These are phyloP conservation scores for Setipinna tenuifilis DNA, from an alignment of 2,797 vertebrate species.

Conservation along the genomic window DNA sequence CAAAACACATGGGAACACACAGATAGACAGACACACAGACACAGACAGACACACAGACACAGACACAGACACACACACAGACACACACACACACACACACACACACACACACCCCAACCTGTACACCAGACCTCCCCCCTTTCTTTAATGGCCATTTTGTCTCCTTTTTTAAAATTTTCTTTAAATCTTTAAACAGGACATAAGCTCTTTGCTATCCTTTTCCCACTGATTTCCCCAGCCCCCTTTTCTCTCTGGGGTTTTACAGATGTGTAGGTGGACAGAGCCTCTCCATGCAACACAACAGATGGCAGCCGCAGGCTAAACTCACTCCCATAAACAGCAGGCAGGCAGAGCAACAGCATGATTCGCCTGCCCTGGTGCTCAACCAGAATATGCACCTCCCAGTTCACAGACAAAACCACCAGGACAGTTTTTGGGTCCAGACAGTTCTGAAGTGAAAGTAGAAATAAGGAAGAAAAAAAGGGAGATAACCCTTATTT, in stretches of 20 bases:
- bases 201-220: not conserved
- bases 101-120: too few species aligned
- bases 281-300: not conserved
- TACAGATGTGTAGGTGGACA: constrained; percentile 24
- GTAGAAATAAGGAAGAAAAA: not conserved
- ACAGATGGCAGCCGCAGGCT: not conserved
- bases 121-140: not conserved
- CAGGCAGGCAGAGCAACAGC: not conserved
- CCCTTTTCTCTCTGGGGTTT: too few species aligned
- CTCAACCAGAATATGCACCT: not conserved
- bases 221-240: not conserved
- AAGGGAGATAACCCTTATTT: not conserved
- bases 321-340: constrained; percentile 15
- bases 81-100: too few species aligned
- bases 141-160: not conserved
- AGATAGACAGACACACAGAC: not conserved
- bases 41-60: too few species aligned
- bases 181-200: not conserved
- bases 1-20: not conserved
- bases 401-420: not conserved
- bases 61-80: too few species aligned
- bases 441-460: not conserved
- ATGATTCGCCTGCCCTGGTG: constrained; percentile 6
- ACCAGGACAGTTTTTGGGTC: not conserved
- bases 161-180: not conserved